Conservation (phyloP, 92 coral and sea anemone genomes). For the Heteractis magnifica region DNA sequence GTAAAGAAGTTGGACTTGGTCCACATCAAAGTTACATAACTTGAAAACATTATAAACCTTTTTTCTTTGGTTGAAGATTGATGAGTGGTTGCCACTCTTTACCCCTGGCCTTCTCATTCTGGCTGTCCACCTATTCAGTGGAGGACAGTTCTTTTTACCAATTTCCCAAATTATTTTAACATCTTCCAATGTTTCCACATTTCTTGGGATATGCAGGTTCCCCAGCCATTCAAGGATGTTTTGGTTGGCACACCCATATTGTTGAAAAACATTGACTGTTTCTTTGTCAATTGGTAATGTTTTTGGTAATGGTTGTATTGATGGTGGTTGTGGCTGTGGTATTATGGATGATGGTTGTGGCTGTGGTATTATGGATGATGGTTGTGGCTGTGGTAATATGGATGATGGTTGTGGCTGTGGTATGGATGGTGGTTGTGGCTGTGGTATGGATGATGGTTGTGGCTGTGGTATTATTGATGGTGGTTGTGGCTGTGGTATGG, state of each 20-base stretch:
- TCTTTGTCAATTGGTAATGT: background rate
- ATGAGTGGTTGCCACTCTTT: too few relatives aligned
- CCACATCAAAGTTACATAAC: too few relatives aligned
- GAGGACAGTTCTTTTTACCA: too few relatives aligned
- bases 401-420: background rate
- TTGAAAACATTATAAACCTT: too few relatives aligned
- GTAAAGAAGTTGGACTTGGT: too few relatives aligned
- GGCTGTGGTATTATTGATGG: background rate
- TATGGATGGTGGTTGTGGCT: background rate
- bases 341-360: background rate
- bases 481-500: too few relatives aligned
- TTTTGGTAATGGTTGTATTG: background rate
- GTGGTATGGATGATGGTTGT: background rate
- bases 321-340: background rate
- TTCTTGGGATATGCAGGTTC: conserved; percentile 3
- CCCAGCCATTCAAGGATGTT: background rate
- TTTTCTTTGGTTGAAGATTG: too few relatives aligned
- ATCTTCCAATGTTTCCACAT: background rate
- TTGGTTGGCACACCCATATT: background rate
- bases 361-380: background rate
- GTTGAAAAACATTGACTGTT: background rate
- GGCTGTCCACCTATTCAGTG: too few relatives aligned
- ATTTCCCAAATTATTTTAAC: too few relatives aligned
- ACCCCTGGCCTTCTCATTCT: too few relatives aligned
- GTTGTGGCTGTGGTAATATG: too few relatives aligned